Percentiles rank a stretch among this genome's conserved stretches.
Conservation (phyloP, 2,113 vertebrate species). For the Rallus limicola region DNA sequence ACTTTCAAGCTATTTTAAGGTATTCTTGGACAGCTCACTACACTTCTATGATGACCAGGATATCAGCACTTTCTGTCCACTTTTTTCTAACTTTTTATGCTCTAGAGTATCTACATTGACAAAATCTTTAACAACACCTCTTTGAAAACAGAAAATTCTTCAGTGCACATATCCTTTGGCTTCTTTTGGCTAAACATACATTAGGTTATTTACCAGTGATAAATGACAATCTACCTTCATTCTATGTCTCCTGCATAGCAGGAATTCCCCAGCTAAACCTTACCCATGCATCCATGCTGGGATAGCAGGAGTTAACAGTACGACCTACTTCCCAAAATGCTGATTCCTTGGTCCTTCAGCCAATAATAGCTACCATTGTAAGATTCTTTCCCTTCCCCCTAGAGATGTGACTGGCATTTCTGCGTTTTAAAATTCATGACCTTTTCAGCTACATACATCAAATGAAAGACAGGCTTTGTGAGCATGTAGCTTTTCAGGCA, state of each 20-base stretch:
- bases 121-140: neutral
- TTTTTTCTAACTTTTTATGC: neutral
- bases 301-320: slow-evolving; percentile 38
- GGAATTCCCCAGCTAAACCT: neutral
- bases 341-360: slow-evolving; percentile 28
- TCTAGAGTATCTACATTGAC: neutral
- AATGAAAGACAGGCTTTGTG: slow-evolving; percentile 52
- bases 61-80: neutral
- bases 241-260: neutral
- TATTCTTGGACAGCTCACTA: neutral
- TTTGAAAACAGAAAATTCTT: neutral
- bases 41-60: neutral
- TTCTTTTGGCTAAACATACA: neutral
- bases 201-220: neutral
- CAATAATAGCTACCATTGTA: slow-evolving; percentile 46
- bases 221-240: neutral
- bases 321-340: slow-evolving; percentile 47
- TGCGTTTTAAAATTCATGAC: slow-evolving; percentile 41
- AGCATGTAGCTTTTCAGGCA: neutral
- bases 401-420: slow-evolving; percentile 36
- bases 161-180: neutral
- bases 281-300: neutral
- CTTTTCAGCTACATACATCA: slow-evolving; percentile 52
- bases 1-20: neutral
- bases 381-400: neutral